phyloP scores from a whole-genome alignment of 2,888 invertebrate genomes.

The Lasiommata megera region DNA sequence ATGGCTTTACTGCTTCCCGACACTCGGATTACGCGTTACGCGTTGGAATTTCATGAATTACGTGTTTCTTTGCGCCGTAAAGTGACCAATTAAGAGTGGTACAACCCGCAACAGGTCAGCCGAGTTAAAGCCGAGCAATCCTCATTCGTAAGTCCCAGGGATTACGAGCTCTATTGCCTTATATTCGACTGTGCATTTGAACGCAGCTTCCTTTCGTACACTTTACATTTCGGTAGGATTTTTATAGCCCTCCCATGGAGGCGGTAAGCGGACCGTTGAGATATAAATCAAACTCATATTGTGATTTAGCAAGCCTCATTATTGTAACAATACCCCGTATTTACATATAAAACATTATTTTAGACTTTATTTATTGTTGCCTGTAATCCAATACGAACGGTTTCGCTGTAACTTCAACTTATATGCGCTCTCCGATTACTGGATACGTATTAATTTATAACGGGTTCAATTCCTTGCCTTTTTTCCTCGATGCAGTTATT shows the following conservation, averaged over 20 bases:
- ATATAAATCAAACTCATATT: constrained; percentile 81
- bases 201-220: constrained; percentile 29
- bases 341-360: constrained; percentile 81
- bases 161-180: constrained; percentile 22
- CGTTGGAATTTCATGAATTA: constrained; percentile 44
- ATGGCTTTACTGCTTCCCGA: constrained; percentile 35
- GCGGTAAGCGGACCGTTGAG: constrained; percentile 72
- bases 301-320: constrained; percentile 84
- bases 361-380: constrained; percentile 65
- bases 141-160: constrained; percentile 12
- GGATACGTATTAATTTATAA: constrained; percentile 59
- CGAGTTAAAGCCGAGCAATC: constrained; percentile 5
- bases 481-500: constrained; percentile 29
- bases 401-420: constrained; percentile 45
- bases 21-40: constrained; percentile 41
- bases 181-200: constrained; percentile 5
- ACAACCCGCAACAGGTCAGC: constrained; percentile 30
- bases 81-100: constrained; percentile 49
- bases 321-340: constrained; percentile 82
- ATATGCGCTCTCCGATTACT: constrained; percentile 53
- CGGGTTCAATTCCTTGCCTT: constrained; percentile 41
- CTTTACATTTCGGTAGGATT: constrained; percentile 50
- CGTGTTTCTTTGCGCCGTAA: constrained; percentile 43
- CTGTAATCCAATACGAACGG: constrained; percentile 58
- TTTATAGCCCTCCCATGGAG: constrained; percentile 77